Percentiles rank a stretch among this genome's conserved stretches.
Evolutionary conservation across 2,113 vertebrate species (phyloP).

Genomic region (Siphamia tubifer): DNA sequence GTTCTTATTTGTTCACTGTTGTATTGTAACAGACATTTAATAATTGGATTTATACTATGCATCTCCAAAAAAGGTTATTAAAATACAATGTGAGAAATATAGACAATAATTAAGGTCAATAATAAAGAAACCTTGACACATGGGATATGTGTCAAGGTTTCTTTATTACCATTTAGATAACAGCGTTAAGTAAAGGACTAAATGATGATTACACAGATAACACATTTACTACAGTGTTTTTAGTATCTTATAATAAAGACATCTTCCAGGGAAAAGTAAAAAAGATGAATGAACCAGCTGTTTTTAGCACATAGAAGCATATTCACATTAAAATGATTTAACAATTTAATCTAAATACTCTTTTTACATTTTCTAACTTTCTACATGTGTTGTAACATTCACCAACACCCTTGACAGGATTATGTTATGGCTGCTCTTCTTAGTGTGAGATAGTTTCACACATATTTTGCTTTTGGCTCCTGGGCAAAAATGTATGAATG

Average conservation of each 20-base stretch:
- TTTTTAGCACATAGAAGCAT: background rate
- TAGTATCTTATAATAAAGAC: background rate
- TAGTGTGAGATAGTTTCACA: conserved; percentile 12
- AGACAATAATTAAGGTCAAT: background rate
- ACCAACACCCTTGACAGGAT: conserved; percentile 12
- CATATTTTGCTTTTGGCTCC: conserved; percentile 45
- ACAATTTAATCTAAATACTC: too few relatives aligned
- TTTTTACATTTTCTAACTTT: too few relatives aligned
- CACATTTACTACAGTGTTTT: background rate
- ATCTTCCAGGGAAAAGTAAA: background rate
- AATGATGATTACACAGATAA: background rate
- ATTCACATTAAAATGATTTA: too few relatives aligned
- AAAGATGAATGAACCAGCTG: background rate
- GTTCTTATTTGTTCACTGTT: background rate
- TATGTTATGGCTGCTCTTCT: background rate
- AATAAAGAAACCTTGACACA: too few relatives aligned
- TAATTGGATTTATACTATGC: background rate
- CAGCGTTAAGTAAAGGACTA: background rate
- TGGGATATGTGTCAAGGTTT: conserved; percentile 1
- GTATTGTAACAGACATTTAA: background rate
- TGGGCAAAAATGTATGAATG: conserved; percentile 29
- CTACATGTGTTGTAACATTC: background rate
- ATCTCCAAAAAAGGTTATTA: background rate
- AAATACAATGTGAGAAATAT: background rate
- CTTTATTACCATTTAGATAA: background rate